Conservation (phyloP, 2,888 invertebrate species). For the Sturmia bella region DNA sequence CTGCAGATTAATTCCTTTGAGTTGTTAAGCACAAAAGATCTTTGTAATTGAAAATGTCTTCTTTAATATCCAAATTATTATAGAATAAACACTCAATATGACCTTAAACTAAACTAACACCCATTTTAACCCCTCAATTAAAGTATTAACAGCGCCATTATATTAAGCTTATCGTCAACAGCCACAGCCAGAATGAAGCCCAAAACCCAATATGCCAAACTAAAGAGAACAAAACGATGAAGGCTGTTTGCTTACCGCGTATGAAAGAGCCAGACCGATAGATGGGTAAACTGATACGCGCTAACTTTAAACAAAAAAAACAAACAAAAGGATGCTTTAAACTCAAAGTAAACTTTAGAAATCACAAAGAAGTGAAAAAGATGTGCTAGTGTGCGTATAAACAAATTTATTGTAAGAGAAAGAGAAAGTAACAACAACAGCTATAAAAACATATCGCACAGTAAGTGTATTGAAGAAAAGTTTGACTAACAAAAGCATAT, state of each 20-base stretch:
- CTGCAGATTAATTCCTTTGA: not conserved
- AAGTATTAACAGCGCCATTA: slow-evolving; percentile 74
- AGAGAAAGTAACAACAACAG: slow-evolving; percentile 53
- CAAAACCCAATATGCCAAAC: slow-evolving; percentile 29
- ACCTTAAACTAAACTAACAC: slow-evolving; percentile 58
- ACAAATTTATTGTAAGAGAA: slow-evolving; percentile 8
- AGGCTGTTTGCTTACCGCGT: not conserved
- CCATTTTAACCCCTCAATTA: slow-evolving; percentile 71
- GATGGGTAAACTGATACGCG: slow-evolving; percentile 24
- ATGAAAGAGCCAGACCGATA: not conserved
- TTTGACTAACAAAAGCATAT: slow-evolving; percentile 3
- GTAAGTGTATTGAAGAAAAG: slow-evolving; percentile 25
- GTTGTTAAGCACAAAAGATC: not conserved
- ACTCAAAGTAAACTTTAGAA: slow-evolving; percentile 58
- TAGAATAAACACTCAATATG: slow-evolving; percentile 59
- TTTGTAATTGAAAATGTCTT: slow-evolving; percentile 38
- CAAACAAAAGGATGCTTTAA: slow-evolving; percentile 75
- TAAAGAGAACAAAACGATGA: not conserved
- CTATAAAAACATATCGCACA: slow-evolving; percentile 65
- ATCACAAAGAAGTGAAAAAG: slow-evolving; percentile 1
- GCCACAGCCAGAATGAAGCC: slow-evolving; percentile 68
- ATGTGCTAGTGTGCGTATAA: too few species aligned
- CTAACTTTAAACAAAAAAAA: slow-evolving; percentile 53
- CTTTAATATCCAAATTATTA: slow-evolving; percentile 56
- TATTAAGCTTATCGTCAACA: slow-evolving; percentile 77